Evolutionary conservation across 2,113 vertebrate genomes (phyloP).

Genomic region (Scatophagus argus): DNA sequence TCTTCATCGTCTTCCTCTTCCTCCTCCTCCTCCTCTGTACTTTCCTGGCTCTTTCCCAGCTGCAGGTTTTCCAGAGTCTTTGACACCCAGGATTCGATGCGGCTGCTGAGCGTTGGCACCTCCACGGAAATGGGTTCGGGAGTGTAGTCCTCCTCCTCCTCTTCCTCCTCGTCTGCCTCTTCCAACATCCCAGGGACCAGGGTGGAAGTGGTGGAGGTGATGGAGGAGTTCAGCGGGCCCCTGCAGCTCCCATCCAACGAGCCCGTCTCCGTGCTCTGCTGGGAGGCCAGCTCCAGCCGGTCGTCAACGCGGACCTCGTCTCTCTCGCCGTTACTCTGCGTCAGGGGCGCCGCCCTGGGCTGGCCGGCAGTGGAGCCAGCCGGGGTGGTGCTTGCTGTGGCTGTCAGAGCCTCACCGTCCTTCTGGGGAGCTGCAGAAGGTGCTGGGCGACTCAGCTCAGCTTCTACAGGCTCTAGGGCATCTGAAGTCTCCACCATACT

Average conservation of each 20-base stretch:
- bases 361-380: constrained; percentile 64
- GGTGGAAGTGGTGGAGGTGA: constrained; percentile 97
- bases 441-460: constrained; percentile 79
- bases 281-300: constrained; percentile 94
- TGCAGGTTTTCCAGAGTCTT: constrained; percentile 97
- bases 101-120: constrained; percentile 93
- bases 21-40: constrained; percentile 90
- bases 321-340: constrained; percentile 74
- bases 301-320: constrained; percentile 93
- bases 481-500: constrained; percentile 97
- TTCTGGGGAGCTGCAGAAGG: constrained; percentile 62
- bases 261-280: constrained; percentile 97
- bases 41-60: constrained; percentile 91
- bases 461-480: constrained; percentile 88
- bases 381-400: constrained; percentile 19
- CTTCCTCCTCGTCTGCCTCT: constrained; percentile 91
- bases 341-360: constrained; percentile 62
- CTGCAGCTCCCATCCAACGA: constrained; percentile 96
- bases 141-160: constrained; percentile 92
- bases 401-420: constrained; percentile 26
- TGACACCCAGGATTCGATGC: constrained; percentile 97
- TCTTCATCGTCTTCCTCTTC: constrained; percentile 90
- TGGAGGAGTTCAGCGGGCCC: constrained; percentile 94
- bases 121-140: constrained; percentile 93
- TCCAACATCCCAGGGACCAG: constrained; percentile 97